Base-by-base conservation (phyloP, 2,113 vertebrate species). In the Spea bombifrons region DNA sequence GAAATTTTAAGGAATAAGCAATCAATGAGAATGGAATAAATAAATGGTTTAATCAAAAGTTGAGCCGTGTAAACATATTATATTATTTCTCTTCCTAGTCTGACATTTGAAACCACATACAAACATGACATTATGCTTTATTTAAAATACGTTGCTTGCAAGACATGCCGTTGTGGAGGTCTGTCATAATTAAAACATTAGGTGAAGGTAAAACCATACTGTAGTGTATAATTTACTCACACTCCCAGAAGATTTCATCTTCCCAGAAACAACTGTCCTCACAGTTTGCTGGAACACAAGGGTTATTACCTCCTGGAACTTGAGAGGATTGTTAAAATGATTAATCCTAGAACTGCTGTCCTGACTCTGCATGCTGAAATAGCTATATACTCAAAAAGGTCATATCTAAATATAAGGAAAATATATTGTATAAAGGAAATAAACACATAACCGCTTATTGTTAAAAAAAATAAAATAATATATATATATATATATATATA, bases 261-360 rank as follows among this genome's bases (percentile, higher is more conserved):
- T 80, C 77, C 71, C 66, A 71, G 77, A 80, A 80, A 73, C 71
- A 67, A 80, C 53, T 80, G 77, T 80, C 77, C 77, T 80, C 61
- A 44, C 49, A 67, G 49, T 73, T 80, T 80, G 77, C 77, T 80
- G 77, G 77, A 80, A 80, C 77, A 80, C 77, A 80, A 72, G 77
- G 77, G 77, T 73, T 80, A 80, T 80, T 80, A 67, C 71, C 77
- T 80, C 71, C 77, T 80, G 77, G 71, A 80, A 80, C 71, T 67
- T 80, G 64, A 80, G 77, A 59, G 50, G 77, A 46, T 80, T 73
- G 71, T 80, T 80, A 80, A 80, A 80, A 73, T 80, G 77, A 80
- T 80, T 80, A 73, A 80, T 80, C 73, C 63, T 73, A 71, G 64
- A 68, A 63, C 77, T 80, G 71, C 71, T 64, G 67, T 64, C 71